Percentiles rank a stretch among this genome's conserved stretches.
Conservation (phyloP, 2,888 invertebrate genomes). For the Coelogynopora nodosa region DNA sequence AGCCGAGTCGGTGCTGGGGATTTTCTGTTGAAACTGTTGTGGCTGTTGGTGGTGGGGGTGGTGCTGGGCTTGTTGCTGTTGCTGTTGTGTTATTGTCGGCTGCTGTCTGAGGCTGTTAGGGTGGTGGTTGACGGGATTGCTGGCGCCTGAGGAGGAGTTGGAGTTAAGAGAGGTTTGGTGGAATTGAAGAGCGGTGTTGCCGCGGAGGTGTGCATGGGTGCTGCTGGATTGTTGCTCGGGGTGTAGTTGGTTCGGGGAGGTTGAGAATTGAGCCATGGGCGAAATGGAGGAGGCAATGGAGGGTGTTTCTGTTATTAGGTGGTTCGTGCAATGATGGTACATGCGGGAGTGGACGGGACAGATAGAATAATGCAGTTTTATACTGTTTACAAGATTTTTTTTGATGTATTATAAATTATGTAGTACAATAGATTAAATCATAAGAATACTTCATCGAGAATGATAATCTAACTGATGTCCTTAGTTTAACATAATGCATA, state of each 20-base stretch:
- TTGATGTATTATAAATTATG: too few species aligned
- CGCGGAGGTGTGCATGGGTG: background rate
- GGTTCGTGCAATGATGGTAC: too few species aligned
- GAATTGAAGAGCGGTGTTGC: background rate
- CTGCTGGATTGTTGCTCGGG: background rate
- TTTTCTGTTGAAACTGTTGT: background rate
- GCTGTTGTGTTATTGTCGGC: background rate
- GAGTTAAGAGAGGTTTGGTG: background rate
- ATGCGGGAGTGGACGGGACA: too few species aligned
- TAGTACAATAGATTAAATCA: too few species aligned
- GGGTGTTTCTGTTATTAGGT: background rate
- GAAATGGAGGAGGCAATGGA: background rate
- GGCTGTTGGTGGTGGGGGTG: background rate
- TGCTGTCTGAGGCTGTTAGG: background rate
- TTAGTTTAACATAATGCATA: too few species aligned
- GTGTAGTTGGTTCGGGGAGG: background rate
- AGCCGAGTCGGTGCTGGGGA: slow-evolving; percentile 14
- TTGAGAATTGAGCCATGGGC: background rate
- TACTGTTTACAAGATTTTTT: too few species aligned
- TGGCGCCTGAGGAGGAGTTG: background rate
- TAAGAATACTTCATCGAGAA: too few species aligned
- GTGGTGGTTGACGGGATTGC: background rate
- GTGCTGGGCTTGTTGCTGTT: background rate
- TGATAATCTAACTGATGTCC: too few species aligned
- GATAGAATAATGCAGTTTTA: too few species aligned